Conservation (phyloP, 2,797 vertebrate genomes). For the Halcyon leucocephala region DNA sequence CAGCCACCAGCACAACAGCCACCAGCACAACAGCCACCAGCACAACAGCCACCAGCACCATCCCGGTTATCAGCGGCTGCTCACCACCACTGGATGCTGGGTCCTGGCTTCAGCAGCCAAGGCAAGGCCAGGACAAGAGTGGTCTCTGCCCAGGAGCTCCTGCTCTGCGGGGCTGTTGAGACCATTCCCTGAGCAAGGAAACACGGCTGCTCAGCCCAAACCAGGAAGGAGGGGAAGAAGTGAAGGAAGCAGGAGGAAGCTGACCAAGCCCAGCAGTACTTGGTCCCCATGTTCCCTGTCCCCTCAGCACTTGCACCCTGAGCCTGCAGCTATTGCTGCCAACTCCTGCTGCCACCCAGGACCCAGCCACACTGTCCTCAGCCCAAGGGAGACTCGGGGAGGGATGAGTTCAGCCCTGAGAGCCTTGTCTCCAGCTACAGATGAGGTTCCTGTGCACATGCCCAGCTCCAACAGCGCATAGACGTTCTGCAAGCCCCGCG, state of each 20-base stretch:
- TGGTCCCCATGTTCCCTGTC: accelerated
- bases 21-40: background rate
- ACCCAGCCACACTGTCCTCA: background rate
- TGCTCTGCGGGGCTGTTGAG: background rate
- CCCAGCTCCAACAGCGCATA: accelerated
- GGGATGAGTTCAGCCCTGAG: background rate
- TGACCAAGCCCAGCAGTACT: background rate
- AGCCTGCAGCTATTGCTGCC: background rate
- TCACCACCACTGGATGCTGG: accelerated
- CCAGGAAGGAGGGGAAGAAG: accelerated
- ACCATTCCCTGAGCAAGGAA: background rate
- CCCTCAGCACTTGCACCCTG: background rate
- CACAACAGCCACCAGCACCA: accelerated
- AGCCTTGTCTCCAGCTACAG: background rate
- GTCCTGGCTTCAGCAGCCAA: background rate
- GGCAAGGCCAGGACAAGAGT: background rate
- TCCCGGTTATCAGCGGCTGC: background rate
- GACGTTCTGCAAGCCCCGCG: background rate
- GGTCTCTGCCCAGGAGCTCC: background rate
- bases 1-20: background rate
- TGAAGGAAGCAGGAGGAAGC: background rate
- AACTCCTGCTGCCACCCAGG: background rate
- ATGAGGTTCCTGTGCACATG: background rate
- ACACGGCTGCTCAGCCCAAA: accelerated
- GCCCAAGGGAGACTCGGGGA: accelerated